Evolutionary conservation across 2,797 vertebrate species (phyloP).

Genomic region (Neomorphus geoffroyi): DNA sequence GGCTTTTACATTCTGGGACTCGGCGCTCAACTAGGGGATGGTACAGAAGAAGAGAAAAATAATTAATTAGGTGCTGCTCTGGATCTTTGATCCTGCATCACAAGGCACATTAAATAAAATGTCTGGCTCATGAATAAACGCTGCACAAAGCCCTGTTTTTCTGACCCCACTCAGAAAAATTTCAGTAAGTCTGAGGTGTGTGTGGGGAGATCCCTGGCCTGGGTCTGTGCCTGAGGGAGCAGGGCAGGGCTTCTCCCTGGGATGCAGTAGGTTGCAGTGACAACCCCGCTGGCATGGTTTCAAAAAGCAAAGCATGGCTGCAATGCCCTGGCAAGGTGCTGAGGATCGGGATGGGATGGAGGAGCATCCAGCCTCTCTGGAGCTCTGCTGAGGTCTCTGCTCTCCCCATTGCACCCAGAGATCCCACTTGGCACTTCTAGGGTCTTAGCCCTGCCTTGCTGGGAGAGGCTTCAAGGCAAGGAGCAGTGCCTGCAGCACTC

Average conservation of each 20-base stretch:
- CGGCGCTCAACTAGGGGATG: background rate
- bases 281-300: background rate
- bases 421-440: too few species aligned
- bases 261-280: background rate
- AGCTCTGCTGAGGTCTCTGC: background rate
- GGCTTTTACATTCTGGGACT: slow-evolving; percentile 29
- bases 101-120: slow-evolving; percentile 36
- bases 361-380: rapidly evolving
- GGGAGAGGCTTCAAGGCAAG: background rate
- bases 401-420: background rate
- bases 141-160: background rate
- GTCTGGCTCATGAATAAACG: slow-evolving; percentile 40
- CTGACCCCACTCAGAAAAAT: background rate
- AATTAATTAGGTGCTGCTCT: slow-evolving; percentile 64
- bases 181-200: background rate
- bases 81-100: slow-evolving; percentile 53
- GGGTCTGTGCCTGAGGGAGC: background rate
- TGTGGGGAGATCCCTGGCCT: background rate
- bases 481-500: background rate
- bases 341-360: background rate
- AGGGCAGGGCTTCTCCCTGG: background rate
- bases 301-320: background rate
- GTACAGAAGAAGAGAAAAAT: slow-evolving; percentile 46
- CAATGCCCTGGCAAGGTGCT: background rate
- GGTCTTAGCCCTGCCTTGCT: background rate